Percentiles rank a stretch among this genome's conserved stretches.
phyloP scores from a whole-genome alignment of 2,888 invertebrate species.

The Meteorus cinctellus region DNA sequence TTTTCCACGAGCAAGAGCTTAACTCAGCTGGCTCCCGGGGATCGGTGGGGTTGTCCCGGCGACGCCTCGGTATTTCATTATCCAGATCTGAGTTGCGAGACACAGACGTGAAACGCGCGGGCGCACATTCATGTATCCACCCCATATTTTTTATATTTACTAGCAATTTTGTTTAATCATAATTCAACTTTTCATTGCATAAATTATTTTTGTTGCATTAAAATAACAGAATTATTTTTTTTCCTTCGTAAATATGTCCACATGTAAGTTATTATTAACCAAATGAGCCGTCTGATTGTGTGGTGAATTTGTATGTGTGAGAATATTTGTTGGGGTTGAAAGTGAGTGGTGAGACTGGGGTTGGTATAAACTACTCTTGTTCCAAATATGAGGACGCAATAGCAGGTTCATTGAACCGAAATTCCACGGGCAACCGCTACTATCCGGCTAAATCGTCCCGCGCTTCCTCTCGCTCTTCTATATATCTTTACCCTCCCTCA shows the following conservation, averaged over 20 bases:
- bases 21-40: slow-evolving; percentile 17
- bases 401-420: slow-evolving; percentile 45
- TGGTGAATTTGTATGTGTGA: not conserved
- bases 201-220: not conserved
- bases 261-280: not conserved
- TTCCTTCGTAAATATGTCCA: not conserved
- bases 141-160: slow-evolving; percentile 26
- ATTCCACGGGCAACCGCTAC: slow-evolving; percentile 45
- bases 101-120: slow-evolving; percentile 33
- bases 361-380: slow-evolving; percentile 41
- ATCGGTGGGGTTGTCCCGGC: slow-evolving; percentile 41
- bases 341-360: slow-evolving; percentile 26
- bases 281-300: not conserved
- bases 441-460: slow-evolving; percentile 41
- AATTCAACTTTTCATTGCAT: not conserved
- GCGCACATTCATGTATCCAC: not conserved
- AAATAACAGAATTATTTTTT: not conserved
- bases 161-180: slow-evolving; percentile 30
- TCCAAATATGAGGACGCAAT: slow-evolving; percentile 41
- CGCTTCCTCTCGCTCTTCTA: slow-evolving; percentile 9
- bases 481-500: not conserved
- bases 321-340: slow-evolving; percentile 17
- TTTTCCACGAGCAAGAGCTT: slow-evolving; percentile 24
- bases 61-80: slow-evolving; percentile 63
- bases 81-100: slow-evolving; percentile 55